phyloP scores from a whole-genome alignment of 2,888 invertebrate genomes.

The Sphaerophoria taeniata region DNA sequence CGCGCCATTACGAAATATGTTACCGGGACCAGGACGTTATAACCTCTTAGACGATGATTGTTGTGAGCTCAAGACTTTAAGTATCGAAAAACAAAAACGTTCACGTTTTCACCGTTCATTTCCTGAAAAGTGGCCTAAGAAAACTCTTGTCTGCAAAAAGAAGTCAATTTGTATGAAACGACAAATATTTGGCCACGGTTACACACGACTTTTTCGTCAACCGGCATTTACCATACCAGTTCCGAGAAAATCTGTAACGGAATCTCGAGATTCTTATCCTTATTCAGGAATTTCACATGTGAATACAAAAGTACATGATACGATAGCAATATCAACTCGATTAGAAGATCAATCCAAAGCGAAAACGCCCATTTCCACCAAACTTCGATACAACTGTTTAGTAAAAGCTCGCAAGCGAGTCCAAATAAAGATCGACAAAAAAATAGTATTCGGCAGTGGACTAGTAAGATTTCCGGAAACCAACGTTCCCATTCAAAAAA shows the following conservation, averaged over 20 bases:
- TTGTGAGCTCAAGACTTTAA: conserved; percentile 2
- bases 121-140: too few relatives aligned
- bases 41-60: conserved; percentile 77
- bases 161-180: conserved; percentile 76
- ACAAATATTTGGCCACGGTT: conserved; percentile 78
- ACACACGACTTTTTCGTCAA: conserved; percentile 75
- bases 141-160: conserved; percentile 58
- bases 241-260: neutral
- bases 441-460: conserved; percentile 80
- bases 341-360: conserved; percentile 43
- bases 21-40: conserved; percentile 80
- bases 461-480: conserved; percentile 79
- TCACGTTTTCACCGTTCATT: conserved; percentile 78
- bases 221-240: neutral
- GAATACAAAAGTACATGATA: conserved; percentile 77
- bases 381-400: conserved; percentile 78
- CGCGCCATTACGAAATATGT: conserved; percentile 76
- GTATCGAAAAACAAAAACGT: conserved; percentile 74
- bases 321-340: conserved; percentile 71
- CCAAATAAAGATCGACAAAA: conserved; percentile 79
- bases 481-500: too few relatives aligned
- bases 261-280: conserved; percentile 33
- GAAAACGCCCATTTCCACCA: too few relatives aligned
- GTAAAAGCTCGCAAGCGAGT: conserved; percentile 77
- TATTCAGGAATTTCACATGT: conserved; percentile 76